Evolutionary conservation across 2,113 vertebrate genomes (phyloP).

Genomic region (Calonectris borealis): DNA sequence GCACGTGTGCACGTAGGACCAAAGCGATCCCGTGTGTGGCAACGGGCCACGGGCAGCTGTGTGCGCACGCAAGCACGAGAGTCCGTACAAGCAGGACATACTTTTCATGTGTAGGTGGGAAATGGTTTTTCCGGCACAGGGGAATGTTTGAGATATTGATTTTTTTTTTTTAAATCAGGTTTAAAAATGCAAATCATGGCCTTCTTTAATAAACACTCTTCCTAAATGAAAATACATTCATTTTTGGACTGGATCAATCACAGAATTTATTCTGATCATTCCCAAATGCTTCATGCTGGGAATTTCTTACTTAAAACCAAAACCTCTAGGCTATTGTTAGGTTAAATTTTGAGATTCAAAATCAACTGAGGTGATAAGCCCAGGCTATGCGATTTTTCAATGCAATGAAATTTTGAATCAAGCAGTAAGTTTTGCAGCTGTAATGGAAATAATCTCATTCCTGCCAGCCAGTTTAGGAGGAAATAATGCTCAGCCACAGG

Average conservation of each 20-base stretch:
- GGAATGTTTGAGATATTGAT: background rate
- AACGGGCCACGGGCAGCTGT: background rate
- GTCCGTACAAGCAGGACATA: background rate
- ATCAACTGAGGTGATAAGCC: background rate
- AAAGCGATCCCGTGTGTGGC: fast-evolving
- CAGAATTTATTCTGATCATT: background rate
- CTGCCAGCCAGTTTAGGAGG: background rate
- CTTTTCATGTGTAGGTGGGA: background rate
- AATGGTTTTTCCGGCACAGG: background rate
- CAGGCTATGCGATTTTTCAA: background rate
- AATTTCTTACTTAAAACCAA: background rate
- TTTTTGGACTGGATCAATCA: background rate
- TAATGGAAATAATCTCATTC: background rate
- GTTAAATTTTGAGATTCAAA: background rate
- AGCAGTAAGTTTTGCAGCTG: background rate
- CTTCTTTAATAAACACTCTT: background rate
- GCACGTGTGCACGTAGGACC: fast-evolving
- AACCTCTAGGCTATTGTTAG: background rate
- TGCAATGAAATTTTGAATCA: background rate
- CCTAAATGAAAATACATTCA: background rate
- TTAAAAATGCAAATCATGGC: background rate
- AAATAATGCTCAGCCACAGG: background rate
- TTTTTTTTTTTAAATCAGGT: background rate
- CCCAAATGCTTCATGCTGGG: background rate
- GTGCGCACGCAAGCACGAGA: fast-evolving